Evolutionary conservation across 2,888 invertebrate species (phyloP), one percentile per base, ranked within the genome.

Genomic region (Apamea anceps): DNA sequence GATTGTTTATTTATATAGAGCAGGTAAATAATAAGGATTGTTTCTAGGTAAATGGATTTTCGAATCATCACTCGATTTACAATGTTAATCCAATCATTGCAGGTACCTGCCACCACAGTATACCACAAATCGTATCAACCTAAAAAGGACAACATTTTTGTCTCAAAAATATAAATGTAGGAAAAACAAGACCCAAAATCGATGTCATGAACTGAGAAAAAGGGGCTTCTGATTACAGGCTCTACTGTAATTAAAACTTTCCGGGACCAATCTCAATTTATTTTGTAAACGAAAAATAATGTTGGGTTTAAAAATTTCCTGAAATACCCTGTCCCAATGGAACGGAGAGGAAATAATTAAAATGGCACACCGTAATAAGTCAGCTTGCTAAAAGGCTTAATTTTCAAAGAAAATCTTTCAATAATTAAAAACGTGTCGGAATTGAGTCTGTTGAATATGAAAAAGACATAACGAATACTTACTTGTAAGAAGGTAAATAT

Each of bases 241-340:
- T 57, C 62, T 48, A 21, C 37, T 60, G 62, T 85, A 84, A 85
- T 85, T 87, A 85, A 85, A 87, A 85, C 75, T 85, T 85, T 63
- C 54, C 66, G 45, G 48, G 51, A 77, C 66, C 70, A 12, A 45
- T 72, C 81, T 57, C 66, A 72, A 87, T 70, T 85, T 85, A 73
- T 85, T 85, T 81, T 45, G 48, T n/a, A 77, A 75, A 77, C 71
- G 77, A 73, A 71, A 84, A 80, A 80, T 71, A 76, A 87, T 57
- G 63, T 62, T 68, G 63, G 54, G 68, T 51, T 74, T 65, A 68
- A 60, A 60, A n/a, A 5, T 12, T 82, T 76, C 72, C 42, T 57
- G 21, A 68, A 70, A 51, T 60, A 48, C 6, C 13, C 3, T 63
- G 48, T 63, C 66, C 32, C 37, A 63, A 63, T 8, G 51, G n/a